Conservation (phyloP, 2,113 vertebrate species). For the Chionis minor region DNA sequence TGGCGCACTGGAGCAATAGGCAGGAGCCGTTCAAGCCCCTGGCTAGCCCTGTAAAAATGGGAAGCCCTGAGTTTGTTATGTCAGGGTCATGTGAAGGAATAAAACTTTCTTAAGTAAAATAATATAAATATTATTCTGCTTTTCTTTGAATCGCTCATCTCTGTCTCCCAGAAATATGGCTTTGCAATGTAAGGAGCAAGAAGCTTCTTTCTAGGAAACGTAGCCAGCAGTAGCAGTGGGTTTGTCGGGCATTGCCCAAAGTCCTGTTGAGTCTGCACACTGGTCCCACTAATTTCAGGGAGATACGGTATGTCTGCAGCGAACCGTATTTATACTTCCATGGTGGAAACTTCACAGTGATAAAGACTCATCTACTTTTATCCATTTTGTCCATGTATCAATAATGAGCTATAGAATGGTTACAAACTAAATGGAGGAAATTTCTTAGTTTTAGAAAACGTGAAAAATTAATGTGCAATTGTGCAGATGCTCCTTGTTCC, state of each 20-base stretch:
- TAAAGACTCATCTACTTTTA: background rate
- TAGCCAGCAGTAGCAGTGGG: background rate
- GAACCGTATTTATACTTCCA: background rate
- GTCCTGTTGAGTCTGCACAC: background rate
- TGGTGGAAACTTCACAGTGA: background rate
- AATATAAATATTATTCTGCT: background rate
- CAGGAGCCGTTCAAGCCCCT: background rate
- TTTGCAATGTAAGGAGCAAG: background rate
- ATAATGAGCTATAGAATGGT: background rate
- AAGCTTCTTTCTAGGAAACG: background rate
- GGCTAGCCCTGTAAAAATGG: background rate
- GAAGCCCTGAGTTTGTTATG: background rate
- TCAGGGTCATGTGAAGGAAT: background rate
- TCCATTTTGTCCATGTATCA: background rate
- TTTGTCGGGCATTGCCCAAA: background rate
- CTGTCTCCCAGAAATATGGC: background rate
- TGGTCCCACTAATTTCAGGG: background rate
- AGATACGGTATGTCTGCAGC: background rate
- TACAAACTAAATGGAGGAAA: background rate
- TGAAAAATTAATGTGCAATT: background rate
- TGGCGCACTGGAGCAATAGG: background rate
- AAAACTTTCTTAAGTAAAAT: background rate
- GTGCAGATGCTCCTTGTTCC: rapidly evolving
- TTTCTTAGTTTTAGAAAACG: background rate
- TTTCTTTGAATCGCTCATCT: background rate